Evolutionary conservation across 1,140 invertebrate genomes (phyloP), one percentile per base, ranked within the genome.

Genomic region (Trichoplusia ni): DNA sequence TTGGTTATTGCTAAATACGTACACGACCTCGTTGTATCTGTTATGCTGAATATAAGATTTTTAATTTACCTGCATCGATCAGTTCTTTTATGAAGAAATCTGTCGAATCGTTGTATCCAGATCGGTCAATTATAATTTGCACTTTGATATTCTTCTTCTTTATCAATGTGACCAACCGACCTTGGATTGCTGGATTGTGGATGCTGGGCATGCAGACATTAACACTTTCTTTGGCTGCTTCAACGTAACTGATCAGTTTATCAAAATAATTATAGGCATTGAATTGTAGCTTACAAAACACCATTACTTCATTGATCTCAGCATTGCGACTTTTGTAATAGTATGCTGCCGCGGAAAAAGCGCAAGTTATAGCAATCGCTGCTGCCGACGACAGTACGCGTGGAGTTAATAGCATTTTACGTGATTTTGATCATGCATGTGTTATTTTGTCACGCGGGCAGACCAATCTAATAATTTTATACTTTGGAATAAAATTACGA

Each of bases 231-330:
- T 84, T 85, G 6, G 88, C 84, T 19, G 69, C 56, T 70, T 89
- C 84, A 59, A 90, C 71, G 51, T 83, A 88, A 62, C 86, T 86
- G 21, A 89, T 75, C 49, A 90, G 67, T 65, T 86, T 87, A 61
- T 90, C 88, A 74, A 90, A 90, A 63, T 80, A 90, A 61, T 86
- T 86, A 31, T 78, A 81, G 6, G 81, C 82, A 65, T 90, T 90
- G 33, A 72, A 86, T 56, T 90, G 88, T 23, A 90, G 61, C 72
- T 90, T 90, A 65, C 86, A 90, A 67, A 90, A 90, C 29, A 90
- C 81, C 88, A 90, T 89, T 19, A 90, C 86, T 79, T 90, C 84
- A 71, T 90, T 90, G 31, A 88, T 73, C 53, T 86, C 84, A n/a
- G 69, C 63, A 49, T 71, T 81, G 40, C 86, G 75, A 64, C 75